Evolutionary conservation across 2,888 invertebrate species (phyloP), one percentile per base, ranked within the genome.

Genomic region (Erebia aethiops): DNA sequence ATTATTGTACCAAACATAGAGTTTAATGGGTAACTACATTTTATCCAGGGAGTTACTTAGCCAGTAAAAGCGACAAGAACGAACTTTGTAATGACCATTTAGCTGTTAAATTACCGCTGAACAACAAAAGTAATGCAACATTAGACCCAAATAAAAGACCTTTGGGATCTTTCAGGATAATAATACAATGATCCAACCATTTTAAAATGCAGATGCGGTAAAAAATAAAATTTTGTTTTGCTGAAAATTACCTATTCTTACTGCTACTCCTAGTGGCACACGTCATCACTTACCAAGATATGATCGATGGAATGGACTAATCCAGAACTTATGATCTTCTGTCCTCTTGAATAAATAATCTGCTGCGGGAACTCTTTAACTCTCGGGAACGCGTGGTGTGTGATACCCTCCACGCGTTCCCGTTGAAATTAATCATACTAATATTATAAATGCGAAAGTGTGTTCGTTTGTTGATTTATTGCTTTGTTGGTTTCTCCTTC

Each of bases 61-160:
- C 4, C 13, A 49, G 7, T 16, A n/a, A 57, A 61, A 58, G 61
- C 16, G 61, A 61, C 68, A 68, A 62, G 43, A 56, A 21, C 18
- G 10, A 58, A 69, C 51, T 64, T 69, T 18, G 57, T 58, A 64
- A 69, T 57, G 57, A 11, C 57, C 49, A 69, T 51, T 58, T 51
- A 64, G 5, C 41, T 58, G 49, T 49, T 69, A 57, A 56, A 60
- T 51, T 61, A 64, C 63, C 10, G 49, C 56, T 64, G 56, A 54
- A 62, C 60, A 57, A 49, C 16, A 49, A 64, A 64, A 54, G 51
- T 64, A 64, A 64, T 64, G 58, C 35, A 64, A 46, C 46, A 56
- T 64, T 58, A 56, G 69, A 64, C 63, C 49, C 57, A 58, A 69
- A 69, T 56, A 62, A 69, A 63, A 57, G 46, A 51, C 56, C 69